Base-by-base conservation (phyloP, 2,888 invertebrate species). In the Deilephila elpenor region DNA sequence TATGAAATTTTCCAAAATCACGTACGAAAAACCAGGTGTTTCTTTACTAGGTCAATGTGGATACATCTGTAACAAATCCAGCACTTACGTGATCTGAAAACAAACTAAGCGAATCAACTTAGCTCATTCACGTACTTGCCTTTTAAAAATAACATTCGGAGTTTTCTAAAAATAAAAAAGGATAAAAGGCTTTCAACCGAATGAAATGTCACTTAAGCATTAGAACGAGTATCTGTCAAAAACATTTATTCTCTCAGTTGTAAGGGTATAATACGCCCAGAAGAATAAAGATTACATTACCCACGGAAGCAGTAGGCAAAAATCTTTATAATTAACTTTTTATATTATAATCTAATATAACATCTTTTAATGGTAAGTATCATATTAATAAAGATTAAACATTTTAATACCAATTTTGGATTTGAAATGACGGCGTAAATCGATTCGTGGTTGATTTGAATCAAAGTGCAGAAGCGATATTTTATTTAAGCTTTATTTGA, bases 271-370 rank as follows among this genome's bases (percentile, higher is more conserved):
- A 53, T 19, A 73, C 51, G 56, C 70, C 61, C 51, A 70, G 32
- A 73, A 70, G n/a, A 53, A 29, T 70, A 61, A 53, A 71, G 20
- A 25, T 60, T 37, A 59, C 0, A 67, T 67, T 67, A 67, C 51
- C 67, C 67, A 67, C 67, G 67, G 67, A 67, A 67, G 67, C 67
- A 67, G 67, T 25, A 67, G 25, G 51, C 67, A 67, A 67, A 67
- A 20, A 64, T 44, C 5, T 20, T 25, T 25, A 51, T 62, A 62
- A 17, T 34, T 62, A 56, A 19, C 1, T 56, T 61, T 60, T 29
- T 5, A 5, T 19, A 29, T 19, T 29, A 61, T 19, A 32, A 32
- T 61, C 19, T 6, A 32, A 6, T 32, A 34, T 56, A 56, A 56
- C n/a, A 56, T 56, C 6, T 34, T 62, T 62, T 32, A 17, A 29